Conservation (phyloP, 1,140 invertebrate genomes). For the Leptoteleia sp. region DNA sequence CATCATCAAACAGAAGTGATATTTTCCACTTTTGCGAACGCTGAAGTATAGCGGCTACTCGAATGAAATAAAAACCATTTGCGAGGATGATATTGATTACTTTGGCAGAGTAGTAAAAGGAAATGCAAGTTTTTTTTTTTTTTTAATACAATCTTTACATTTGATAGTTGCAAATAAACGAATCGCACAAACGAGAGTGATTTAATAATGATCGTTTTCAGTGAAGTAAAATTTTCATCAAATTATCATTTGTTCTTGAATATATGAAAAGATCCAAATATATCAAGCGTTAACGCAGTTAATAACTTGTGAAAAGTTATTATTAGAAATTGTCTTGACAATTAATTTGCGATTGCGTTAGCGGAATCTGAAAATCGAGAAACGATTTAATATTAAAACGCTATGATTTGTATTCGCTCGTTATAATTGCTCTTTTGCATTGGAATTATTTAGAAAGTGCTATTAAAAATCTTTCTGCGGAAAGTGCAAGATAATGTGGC, state of each 20-base stretch:
- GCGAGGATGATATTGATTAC: conserved; percentile 4
- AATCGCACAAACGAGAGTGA: too few species aligned
- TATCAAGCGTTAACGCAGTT: too few species aligned
- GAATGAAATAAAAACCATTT: conserved; percentile 10
- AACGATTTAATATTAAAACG: conserved; percentile 26
- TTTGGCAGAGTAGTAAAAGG: neutral
- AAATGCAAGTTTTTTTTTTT: neutral
- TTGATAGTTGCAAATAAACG: too few species aligned
- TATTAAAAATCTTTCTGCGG: conserved; percentile 20
- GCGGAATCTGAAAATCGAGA: conserved; percentile 11
- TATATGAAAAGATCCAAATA: too few species aligned
- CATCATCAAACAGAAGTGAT: conserved; percentile 45
- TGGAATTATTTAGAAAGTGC: conserved; percentile 45
- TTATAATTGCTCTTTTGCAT: conserved; percentile 28
- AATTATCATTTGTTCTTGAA: too few species aligned
- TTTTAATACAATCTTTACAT: too few species aligned
- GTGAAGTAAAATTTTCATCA: too few species aligned
- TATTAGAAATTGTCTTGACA: neutral
- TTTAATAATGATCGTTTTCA: too few species aligned
- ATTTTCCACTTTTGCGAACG: conserved; percentile 31
- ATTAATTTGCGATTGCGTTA: neutral
- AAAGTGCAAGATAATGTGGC: conserved; percentile 30
- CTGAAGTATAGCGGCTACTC: conserved; percentile 9
- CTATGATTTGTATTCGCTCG: conserved; percentile 13
- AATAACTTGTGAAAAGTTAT: too few species aligned